phyloP scores from a whole-genome alignment of 2,888 invertebrate genomes.

The Orthosia gothica region DNA sequence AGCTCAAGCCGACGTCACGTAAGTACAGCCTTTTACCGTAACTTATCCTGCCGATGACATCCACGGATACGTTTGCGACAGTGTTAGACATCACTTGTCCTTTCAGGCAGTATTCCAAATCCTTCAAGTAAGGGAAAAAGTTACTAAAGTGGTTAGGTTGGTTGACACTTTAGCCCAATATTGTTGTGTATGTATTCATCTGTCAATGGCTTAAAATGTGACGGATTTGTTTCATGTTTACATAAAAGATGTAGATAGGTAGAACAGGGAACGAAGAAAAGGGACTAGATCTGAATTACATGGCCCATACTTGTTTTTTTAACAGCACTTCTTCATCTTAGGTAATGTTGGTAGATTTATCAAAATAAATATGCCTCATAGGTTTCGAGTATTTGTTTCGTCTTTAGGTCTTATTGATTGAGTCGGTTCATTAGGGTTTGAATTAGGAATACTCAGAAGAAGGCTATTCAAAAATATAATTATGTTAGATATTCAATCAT shows the following conservation, averaged over 20 bases:
- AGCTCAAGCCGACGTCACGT: slow-evolving; percentile 15
- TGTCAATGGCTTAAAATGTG: not conserved
- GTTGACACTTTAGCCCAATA: not conserved
- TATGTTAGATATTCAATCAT: no score
- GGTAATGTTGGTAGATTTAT: no score
- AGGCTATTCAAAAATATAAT: no score
- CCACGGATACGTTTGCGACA: not conserved
- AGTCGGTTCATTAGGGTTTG: no score
- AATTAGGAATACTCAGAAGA: no score
- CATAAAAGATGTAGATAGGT: not conserved
- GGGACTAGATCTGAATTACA: not conserved
- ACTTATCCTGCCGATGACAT: not conserved
- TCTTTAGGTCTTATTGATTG: no score
- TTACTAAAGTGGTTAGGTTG: not conserved
- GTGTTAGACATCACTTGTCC: not conserved
- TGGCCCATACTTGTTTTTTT: not conserved
- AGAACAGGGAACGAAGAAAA: no score
- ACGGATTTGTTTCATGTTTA: slow-evolving; percentile 12
- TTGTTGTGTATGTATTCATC: not conserved
- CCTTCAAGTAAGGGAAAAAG: not conserved
- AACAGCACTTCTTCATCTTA: not conserved
- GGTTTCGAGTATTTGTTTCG: no score
- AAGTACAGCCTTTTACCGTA: slow-evolving; percentile 28
- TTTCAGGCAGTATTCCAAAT: not conserved
- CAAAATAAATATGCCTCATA: no score